Base-by-base conservation (phyloP, 2,113 vertebrate species). In the Onychostruthus taczanowskii region DNA sequence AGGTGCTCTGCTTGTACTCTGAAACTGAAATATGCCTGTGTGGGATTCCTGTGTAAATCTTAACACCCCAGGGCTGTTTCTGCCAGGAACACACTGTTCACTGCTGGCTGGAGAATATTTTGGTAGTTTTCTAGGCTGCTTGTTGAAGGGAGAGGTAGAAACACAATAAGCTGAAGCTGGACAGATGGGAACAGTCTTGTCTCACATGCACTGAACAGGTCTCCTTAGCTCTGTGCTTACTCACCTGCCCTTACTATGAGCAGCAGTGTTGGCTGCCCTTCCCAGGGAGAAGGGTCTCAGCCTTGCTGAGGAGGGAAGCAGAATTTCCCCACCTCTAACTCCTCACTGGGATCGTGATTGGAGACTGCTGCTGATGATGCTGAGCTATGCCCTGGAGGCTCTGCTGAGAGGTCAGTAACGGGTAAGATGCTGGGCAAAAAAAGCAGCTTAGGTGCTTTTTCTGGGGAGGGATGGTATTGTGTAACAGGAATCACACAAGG, bases 311-410 rank as follows among this genome's bases (percentile, higher is more conserved):
- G 43, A 43, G 35, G 13, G 23, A 52, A 59, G 12, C 6, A 28
- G 20, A 61, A 27, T 89, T 72, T 59, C 50, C 5, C 8, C 9
- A 11, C 44, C 30, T 74, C 39, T 18, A 80, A 37, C 31, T 44
- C 24, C 1, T 1, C 1, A 0, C n/a, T 30, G 58, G 35, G 23
- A 28, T 59, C 10, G 2, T 2, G 12, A 9, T 6, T 11, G 67
- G 28, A 73, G 52, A 15, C 59, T 1, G 4, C 23, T 0, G 0
- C 72, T 27, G n/a, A 6, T 37, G 24, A 37, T 1, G 13, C 44
- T 9, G 52, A 76, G 33, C 35, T 56, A 0, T 1, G 0, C 33
- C 53, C 13, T 3, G 0, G 30, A 46, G 28, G 37, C 66, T 72
- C 27, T 83, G 47, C 10, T 1, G 21, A 21, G 64, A 64, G 63